Conservation (phyloP, 92 coral and sea anemone genomes). For the Epizoanthus rinbou region DNA sequence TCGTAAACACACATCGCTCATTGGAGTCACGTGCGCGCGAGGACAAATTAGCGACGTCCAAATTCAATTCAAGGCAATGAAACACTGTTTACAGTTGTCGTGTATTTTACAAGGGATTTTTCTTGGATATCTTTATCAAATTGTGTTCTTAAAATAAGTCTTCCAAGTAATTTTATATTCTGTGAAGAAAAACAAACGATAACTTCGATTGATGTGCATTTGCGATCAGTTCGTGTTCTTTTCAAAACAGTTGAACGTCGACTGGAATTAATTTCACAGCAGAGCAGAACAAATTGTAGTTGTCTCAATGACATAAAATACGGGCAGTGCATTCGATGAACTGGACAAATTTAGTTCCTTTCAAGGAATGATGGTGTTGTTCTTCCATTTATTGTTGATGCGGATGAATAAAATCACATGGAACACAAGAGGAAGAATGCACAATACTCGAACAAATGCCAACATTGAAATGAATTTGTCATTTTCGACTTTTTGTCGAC, state of each 20-base stretch:
- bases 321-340: slow-evolving; percentile 25
- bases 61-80: slow-evolving; percentile 3
- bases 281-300: slow-evolving; percentile 20
- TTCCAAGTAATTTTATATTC: slow-evolving; percentile 9
- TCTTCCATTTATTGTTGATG: slow-evolving; percentile 18
- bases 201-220: slow-evolving; percentile 29
- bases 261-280: slow-evolving; percentile 17
- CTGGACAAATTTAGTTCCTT: slow-evolving; percentile 31
- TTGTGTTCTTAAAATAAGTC: slow-evolving; percentile 7
- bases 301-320: slow-evolving; percentile 31
- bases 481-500: neutral
- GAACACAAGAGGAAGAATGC: slow-evolving; percentile 23
- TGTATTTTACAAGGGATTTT: neutral
- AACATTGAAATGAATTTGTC: slow-evolving; percentile 16
- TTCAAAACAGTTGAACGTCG: slow-evolving; percentile 27
- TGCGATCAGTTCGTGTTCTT: slow-evolving; percentile 18
- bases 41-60: slow-evolving; percentile 3
- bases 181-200: slow-evolving; percentile 27
- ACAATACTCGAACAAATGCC: slow-evolving; percentile 19
- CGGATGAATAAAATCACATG: slow-evolving; percentile 20
- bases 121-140: neutral
- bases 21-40: slow-evolving; percentile 5
- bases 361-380: slow-evolving; percentile 30
- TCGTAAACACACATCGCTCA: too few species aligned
- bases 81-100: neutral